phyloP scores from a whole-genome alignment of 2,888 invertebrate species.

The Gymnocheta viridis region DNA sequence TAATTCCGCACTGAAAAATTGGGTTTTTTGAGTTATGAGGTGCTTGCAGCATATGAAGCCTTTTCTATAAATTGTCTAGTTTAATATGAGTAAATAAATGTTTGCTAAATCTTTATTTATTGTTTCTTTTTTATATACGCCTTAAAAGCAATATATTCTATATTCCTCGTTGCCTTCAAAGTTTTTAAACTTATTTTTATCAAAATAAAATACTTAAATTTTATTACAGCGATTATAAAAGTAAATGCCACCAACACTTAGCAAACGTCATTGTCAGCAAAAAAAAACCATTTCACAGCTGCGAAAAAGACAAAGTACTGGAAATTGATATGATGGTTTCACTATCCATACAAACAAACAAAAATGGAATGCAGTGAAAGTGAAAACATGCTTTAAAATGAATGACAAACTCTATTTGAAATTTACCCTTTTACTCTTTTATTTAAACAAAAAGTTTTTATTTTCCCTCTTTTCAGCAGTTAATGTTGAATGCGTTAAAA shows the following conservation, averaged over 20 bases:
- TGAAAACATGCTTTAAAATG: conserved; percentile 35
- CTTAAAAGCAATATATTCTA: not conserved
- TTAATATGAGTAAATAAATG: no score
- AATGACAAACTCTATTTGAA: conserved; percentile 15
- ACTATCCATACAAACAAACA: not conserved
- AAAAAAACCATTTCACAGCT: conserved; percentile 19
- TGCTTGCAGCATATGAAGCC: no score
- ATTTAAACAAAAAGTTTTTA: conserved; percentile 24
- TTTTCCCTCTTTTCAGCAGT: not conserved
- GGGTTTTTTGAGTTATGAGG: no score
- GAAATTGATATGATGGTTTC: conserved; percentile 31
- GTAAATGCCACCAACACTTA: conserved; percentile 65
- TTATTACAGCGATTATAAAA: conserved; percentile 34
- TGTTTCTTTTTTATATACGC: no score
- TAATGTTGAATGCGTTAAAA: not conserved
- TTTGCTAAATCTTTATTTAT: no score
- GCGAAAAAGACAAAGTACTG: not conserved
- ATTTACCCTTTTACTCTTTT: not conserved
- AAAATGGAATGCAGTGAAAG: conserved; percentile 34
- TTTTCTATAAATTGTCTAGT: no score
- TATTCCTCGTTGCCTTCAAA: not conserved
- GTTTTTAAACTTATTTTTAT: not conserved
- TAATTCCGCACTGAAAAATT: no score
- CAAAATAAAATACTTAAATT: conserved; percentile 30
- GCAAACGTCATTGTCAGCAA: conserved; percentile 74